Percentiles rank a stretch among this genome's conserved stretches.
phyloP scores from a whole-genome alignment of 2,888 invertebrate species.

The Gasteruption jaculator region DNA sequence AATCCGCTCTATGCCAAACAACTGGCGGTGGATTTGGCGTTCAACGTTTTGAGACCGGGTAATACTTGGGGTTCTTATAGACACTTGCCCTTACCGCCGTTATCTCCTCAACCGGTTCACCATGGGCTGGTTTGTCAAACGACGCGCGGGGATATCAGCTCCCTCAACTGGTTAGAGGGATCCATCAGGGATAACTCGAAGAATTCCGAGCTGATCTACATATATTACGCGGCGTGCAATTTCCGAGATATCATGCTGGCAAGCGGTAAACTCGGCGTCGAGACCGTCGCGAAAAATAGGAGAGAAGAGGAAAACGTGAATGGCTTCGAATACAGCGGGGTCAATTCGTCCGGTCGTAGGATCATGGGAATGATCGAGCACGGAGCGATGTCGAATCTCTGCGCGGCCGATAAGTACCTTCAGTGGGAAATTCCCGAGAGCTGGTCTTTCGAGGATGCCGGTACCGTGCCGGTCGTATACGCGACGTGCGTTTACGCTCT shows the following conservation, averaged over 20 bases:
- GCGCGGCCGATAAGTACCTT: conserved; percentile 52
- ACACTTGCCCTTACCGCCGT: conserved; percentile 65
- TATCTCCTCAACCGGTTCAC: conserved; percentile 52
- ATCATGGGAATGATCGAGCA: conserved; percentile 51
- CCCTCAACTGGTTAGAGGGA: conserved; percentile 80
- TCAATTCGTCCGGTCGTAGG: conserved; percentile 49
- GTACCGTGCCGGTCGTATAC: conserved; percentile 64
- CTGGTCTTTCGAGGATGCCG: conserved; percentile 64
- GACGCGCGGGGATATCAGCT: conserved; percentile 76
- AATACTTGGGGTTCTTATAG: conserved; percentile 74
- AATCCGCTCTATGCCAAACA: conserved; percentile 64
- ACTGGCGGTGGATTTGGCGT: conserved; percentile 67
- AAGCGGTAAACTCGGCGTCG: conserved; percentile 81
- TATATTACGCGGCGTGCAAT: conserved; percentile 79
- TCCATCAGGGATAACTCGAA: too few species aligned
- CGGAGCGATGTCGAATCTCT: conserved; percentile 54
- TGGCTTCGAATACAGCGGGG: conserved; percentile 68
- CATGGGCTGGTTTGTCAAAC: conserved; percentile 74
- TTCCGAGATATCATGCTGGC: conserved; percentile 95
- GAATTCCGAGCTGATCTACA: conserved; percentile 56
- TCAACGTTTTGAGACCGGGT: conserved; percentile 62
- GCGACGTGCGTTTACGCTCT: conserved; percentile 61
- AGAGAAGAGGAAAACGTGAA: conserved; percentile 63
- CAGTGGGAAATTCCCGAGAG: conserved; percentile 57
- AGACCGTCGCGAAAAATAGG: conserved; percentile 69